Conservation (phyloP, 1,140 invertebrate genomes). For the Meloidogyne chitwoodi region DNA sequence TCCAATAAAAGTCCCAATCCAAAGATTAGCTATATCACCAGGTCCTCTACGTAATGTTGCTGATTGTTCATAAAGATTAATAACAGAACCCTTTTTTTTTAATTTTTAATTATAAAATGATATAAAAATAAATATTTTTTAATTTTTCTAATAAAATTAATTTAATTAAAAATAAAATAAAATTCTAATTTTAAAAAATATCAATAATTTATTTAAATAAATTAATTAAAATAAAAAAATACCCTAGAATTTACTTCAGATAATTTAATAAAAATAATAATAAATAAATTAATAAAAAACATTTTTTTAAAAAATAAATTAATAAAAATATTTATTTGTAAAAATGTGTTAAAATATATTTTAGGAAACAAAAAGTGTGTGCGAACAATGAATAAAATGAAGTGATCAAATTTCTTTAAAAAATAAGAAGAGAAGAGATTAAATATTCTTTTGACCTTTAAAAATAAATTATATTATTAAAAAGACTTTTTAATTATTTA, state of each 20-base stretch:
- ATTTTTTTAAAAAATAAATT: not conserved
- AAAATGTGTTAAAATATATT: no score
- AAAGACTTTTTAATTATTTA: no score
- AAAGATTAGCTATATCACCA: conserved; percentile 32
- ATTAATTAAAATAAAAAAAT: not conserved
- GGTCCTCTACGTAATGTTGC: conserved; percentile 15
- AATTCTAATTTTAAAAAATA: not conserved
- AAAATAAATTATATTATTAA: no score
- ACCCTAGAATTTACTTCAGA: not conserved
- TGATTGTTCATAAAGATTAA: conserved; percentile 25
- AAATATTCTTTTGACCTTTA: no score
- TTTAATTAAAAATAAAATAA: not conserved
- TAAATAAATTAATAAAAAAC: not conserved
- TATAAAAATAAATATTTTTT: no score
- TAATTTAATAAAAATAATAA: conserved; percentile 2
- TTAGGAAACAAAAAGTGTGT: no score
- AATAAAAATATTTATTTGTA: no score
- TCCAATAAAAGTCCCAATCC: conserved; percentile 8
- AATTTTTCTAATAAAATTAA: no score
- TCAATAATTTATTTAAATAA: not conserved
- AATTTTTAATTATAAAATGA: no score
- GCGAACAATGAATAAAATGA: no score
- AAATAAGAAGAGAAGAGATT: no score
- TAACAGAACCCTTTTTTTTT: conserved; percentile 21
- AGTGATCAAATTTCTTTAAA: no score